Conservation (phyloP, 2,888 invertebrate genomes). For the Caenorhabditis doughertyi region DNA sequence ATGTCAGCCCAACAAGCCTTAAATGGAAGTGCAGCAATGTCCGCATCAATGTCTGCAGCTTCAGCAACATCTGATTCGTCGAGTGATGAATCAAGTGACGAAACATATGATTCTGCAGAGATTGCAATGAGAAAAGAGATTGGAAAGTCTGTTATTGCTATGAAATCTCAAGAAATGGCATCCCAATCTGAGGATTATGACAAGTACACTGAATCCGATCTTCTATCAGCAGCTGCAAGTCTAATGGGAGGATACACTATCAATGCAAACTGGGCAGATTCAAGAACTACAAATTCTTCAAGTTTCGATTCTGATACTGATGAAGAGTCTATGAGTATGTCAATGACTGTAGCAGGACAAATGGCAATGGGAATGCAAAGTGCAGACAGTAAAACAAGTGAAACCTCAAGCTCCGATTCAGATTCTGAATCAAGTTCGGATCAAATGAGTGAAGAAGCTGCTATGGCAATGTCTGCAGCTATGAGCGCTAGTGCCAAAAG, state of each 20-base stretch:
- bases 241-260: slow-evolving; percentile 43
- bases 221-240: slow-evolving; percentile 41
- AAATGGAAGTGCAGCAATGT: slow-evolving; percentile 7
- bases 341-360: slow-evolving; percentile 43
- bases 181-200: slow-evolving; percentile 46
- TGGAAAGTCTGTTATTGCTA: slow-evolving; percentile 23
- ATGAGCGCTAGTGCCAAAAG: neutral
- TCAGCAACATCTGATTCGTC: slow-evolving; percentile 12
- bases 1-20: slow-evolving; percentile 9
- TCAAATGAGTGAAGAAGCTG: slow-evolving; percentile 6
- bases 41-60: slow-evolving; percentile 1
- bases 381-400: neutral
- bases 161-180: slow-evolving; percentile 49
- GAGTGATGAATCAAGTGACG: slow-evolving; percentile 23
- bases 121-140: slow-evolving; percentile 36
- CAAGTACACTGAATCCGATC: slow-evolving; percentile 40
- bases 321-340: slow-evolving; percentile 36
- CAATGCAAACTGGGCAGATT: slow-evolving; percentile 48
- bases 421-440: slow-evolving; percentile 30
- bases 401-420: slow-evolving; percentile 1
- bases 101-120: slow-evolving; percentile 29
- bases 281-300: slow-evolving; percentile 26
- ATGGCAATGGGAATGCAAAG: slow-evolving; percentile 30
- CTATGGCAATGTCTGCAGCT: neutral
- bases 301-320: slow-evolving; percentile 43